Evolutionary conservation across 2,113 vertebrate genomes (phyloP), one percentile per base, ranked within the genome.

Genomic region (Strix uralensis): DNA sequence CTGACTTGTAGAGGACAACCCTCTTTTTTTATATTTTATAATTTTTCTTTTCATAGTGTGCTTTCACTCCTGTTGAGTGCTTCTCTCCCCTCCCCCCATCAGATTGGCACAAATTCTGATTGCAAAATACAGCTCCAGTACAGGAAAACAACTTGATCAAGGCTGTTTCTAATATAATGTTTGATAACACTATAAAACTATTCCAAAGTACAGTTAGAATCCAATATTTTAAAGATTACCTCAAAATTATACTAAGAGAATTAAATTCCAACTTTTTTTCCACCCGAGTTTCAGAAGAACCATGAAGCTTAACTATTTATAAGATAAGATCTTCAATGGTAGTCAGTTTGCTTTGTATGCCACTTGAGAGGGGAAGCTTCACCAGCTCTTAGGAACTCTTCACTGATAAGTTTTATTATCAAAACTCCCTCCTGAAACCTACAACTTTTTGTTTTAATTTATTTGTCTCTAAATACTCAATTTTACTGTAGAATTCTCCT

Each of bases 11-110:
- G 40, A 80, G 17, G 13, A 57, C 23, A 80, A 77, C 72, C 0
- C 3, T 3, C 8, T 42, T n/a, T 79, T 47, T 47, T 15, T 30
- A 7, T 26, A 13, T 34, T 26, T 27, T 7, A 15, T 7, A 8
- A 5, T 51, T 84, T 84, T 81, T 32, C 9, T 40, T 79, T 92
- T 44, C 63, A 25, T 30, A 26, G 15, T 23, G 14, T 59, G 8
- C 5, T 91, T 49, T 83, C 40, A 32, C 29, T 73, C 15, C 20
- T 32, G 3, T n/a, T 27, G 44, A 69, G 54, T 73, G 26, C 15
- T 27, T 49, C 40, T 19, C 7, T 16, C 3, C 3, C 7, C 5
- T 15, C 5, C 6, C 19, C 1, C 0, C 22, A 71, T 46, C 36
- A 62, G 63, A 84, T 54, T 20, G 58, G 51, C 57, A 54, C 18